Base-by-base conservation (phyloP, 1,140 invertebrate species). In the Heliconius congener region DNA sequence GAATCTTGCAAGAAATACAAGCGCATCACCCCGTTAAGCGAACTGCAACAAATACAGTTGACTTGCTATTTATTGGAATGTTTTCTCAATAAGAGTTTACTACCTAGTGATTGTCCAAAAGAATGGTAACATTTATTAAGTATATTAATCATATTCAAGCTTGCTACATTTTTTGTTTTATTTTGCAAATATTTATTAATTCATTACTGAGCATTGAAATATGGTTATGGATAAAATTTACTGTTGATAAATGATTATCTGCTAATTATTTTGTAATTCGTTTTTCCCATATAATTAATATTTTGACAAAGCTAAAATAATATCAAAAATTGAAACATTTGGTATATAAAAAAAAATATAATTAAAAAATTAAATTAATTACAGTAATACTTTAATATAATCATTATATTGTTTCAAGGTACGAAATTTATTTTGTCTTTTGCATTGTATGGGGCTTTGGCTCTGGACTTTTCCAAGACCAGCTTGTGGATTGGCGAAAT, bases 341-440 rank as follows among this genome's bases (percentile, higher is more conserved):
- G 5, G 6, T 34, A 34, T 34, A 6, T 34, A 0, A 34, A 34
- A 34, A 34, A 34, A 34, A 8, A 34, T 3, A 3, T 34, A 6
- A 5, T 6, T 34, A 34, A 34, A 6, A 34, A 34, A 34, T 5
- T 34, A 0, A 34, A 46, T 46, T 13, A 46, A 46, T 46, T 46
- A 46, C 42, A 46, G 42, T 46, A 46, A 9, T 46, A 46, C 42
- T 46, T 1, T 46, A 50, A 23, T 60, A 60, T 60, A 18, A n/a
- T n/a, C 19, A 2, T 27, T 3, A 11, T 27, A 66, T n/a, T 66
- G 60, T 55, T 87, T 84, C 82, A 70, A 95, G 97, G 93, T 98
- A 98, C 86, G 99, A 99, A 94, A 96, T 97, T 8, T 99, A 99
- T 89, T 99, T 99, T 94, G 98, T 97, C 1, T 99, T 99, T 92